Base-by-base conservation (phyloP, 2,113 vertebrate genomes). In the Theristicus caerulescens region DNA sequence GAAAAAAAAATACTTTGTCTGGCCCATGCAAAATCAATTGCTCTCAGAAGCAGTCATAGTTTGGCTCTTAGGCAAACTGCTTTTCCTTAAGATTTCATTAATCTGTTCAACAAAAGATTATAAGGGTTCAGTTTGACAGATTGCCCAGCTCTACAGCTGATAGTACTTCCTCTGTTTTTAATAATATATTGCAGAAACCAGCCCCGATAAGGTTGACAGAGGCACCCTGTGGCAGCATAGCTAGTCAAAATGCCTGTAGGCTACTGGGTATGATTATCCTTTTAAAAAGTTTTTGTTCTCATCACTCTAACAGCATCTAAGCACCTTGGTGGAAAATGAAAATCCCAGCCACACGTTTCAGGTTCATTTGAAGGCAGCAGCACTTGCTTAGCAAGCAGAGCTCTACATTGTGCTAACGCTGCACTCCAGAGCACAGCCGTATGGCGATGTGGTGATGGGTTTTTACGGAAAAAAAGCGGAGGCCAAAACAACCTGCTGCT, bases 361-460 rank as follows among this genome's bases (percentile, higher is more conserved):
- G 19, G 27, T 65, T 66, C 0, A 0, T 73, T 93, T 66, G 32
- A 54, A 81, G 69, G 59, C 34, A 66, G 11, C 20, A 52, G 27
- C 0, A 0, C 46, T 54, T 62, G 16, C 29, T 65, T 52, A 31
- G 14, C 36, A 29, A 69, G 74, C 24, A 44, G 76, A 82, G 31
- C 36, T 76, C 11, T 59, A 31, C 2, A 1, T 51, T 47, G 20
- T 26, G 32, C 32, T 67, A 36, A 24, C 21, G 7, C 7, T 36
- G 47, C 7, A 5, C 38, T 59, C 32, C 73, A 40, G 51, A 59
- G 17, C 15, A 61, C 44, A 54, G 44, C 58, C 1, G 0, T 38
- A 4, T 38, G 58, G n/a, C 0, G 0, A 4, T 10, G 21, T 16
- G 31, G 3, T 73, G 59, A 51, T 61, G 38, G 9, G 5, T 34